Base-by-base conservation (phyloP, 2,113 vertebrate genomes). In the Drymodes brunneopygia region DNA sequence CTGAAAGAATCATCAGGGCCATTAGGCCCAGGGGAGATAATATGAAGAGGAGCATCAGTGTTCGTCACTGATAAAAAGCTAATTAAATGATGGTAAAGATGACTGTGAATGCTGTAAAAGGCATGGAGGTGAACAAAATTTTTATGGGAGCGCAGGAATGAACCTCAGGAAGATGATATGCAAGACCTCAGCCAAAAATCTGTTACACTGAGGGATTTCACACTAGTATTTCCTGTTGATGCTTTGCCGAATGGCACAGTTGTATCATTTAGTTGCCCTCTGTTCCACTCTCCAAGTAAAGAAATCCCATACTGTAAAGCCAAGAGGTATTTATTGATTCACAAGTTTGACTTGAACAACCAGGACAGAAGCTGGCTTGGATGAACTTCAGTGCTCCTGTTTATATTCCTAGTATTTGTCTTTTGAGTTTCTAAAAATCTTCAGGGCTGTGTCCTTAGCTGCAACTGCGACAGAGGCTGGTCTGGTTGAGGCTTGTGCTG, bases 161-260 rank as follows among this genome's bases (percentile, higher is more conserved):
- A 96, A 62, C 92, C 71, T 97, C 21, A 11, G 91, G 77, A 97
- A 96, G 92, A 91, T 57, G 50, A 95, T 94, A 56, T 80, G 94
- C 89, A 97, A 89, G 94, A 81, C 88, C 80, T 81, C 94, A 79
- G 95, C 98, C 97, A 98, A 97, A 93, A 95, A 96, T 96, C 94
- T 97, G 95, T 92, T 97, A 74, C 85, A 91, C 28, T 82, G 96
- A 94, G 96, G 97, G 97, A 97, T 98, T 97, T 97, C 79, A 73
- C 94, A 94, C 94, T 72, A 88, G 91, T 96, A 91, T 97, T 98
- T 98, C 97, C 96, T 97, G 97, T 97, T 98, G 97, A 97, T 97
- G 88, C 56, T 95, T 97, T 94, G 95, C 88, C 10, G 82, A 97
- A 94, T 95, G 96, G 96, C 96, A 94, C 88, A 96, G 95, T 96